Conservation (phyloP, 2,888 invertebrate species). For the Julus scandinavius region DNA sequence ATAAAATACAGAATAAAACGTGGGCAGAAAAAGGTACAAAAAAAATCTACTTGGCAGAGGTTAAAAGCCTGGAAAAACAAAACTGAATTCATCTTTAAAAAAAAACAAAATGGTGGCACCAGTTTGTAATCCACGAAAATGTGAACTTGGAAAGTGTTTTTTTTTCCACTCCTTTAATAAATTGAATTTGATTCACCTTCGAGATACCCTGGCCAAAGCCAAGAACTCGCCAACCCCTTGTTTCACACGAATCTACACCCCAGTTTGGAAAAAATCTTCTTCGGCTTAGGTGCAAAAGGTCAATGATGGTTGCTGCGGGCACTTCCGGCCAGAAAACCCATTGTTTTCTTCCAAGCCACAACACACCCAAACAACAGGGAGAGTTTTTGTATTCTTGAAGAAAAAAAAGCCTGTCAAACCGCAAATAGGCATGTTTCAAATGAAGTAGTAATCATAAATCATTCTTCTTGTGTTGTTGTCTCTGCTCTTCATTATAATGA, state of each 20-base stretch:
- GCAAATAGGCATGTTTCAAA: background rate
- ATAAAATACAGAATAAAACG: conserved; percentile 19
- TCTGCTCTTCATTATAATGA: background rate
- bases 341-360: conserved; percentile 34
- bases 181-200: conserved; percentile 37
- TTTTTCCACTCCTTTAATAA: background rate
- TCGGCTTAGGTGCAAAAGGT: conserved; percentile 24
- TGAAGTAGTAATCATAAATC: background rate
- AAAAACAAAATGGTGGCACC: background rate
- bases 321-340: conserved; percentile 9
- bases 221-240: background rate
- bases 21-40: background rate
- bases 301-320: conserved; percentile 9
- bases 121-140: conserved; percentile 23
- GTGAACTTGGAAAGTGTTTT: background rate
- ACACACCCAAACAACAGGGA: conserved; percentile 2
- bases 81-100: background rate
- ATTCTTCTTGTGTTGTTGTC: background rate
- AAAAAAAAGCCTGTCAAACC: background rate
- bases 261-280: background rate
- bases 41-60: background rate
- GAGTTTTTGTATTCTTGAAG: background rate
- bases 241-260: conserved; percentile 22
- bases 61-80: conserved; percentile 13
- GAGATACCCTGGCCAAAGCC: conserved; percentile 19